phyloP scores from a whole-genome alignment of 2,888 invertebrate genomes.

The Heliconius ismenius region DNA sequence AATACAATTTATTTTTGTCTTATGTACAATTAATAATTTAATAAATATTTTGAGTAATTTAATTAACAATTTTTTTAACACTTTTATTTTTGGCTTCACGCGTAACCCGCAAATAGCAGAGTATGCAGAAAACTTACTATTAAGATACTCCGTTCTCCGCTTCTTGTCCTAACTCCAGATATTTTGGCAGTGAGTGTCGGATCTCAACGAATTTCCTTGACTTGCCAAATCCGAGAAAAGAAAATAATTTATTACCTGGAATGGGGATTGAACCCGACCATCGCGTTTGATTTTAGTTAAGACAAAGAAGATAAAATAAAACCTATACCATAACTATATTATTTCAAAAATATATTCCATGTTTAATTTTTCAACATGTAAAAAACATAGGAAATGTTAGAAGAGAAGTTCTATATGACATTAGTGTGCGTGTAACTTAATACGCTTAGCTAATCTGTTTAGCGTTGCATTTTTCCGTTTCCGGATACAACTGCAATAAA shows the following conservation, averaged over 20 bases:
- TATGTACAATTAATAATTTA: neutral
- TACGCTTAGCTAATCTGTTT: slow-evolving; percentile 23
- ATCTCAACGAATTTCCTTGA: no score
- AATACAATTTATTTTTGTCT: neutral
- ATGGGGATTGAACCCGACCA: no score
- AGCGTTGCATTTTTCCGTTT: slow-evolving; percentile 24
- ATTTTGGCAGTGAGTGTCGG: no score
- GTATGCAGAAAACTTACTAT: neutral
- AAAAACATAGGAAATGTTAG: slow-evolving; percentile 6
- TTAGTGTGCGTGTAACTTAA: slow-evolving; percentile 13
- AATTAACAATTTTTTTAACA: neutral
- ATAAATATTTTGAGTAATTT: neutral
- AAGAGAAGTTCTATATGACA: slow-evolving; percentile 14
- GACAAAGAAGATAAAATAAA: no score
- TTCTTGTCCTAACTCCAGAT: no score
- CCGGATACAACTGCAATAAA: slow-evolving; percentile 22
- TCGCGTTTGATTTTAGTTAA: no score
- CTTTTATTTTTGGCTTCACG: neutral
- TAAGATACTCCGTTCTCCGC: neutral
- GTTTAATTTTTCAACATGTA: neutral
- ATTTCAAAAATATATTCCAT: neutral
- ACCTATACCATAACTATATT: neutral
- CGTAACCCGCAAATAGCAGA: neutral
- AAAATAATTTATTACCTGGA: neutral
- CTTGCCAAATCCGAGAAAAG: neutral